Percentiles rank a stretch among this genome's conserved stretches.
Evolutionary conservation across 2,113 vertebrate genomes (phyloP).

Genomic region (Heloderma charlesbogerti): DNA sequence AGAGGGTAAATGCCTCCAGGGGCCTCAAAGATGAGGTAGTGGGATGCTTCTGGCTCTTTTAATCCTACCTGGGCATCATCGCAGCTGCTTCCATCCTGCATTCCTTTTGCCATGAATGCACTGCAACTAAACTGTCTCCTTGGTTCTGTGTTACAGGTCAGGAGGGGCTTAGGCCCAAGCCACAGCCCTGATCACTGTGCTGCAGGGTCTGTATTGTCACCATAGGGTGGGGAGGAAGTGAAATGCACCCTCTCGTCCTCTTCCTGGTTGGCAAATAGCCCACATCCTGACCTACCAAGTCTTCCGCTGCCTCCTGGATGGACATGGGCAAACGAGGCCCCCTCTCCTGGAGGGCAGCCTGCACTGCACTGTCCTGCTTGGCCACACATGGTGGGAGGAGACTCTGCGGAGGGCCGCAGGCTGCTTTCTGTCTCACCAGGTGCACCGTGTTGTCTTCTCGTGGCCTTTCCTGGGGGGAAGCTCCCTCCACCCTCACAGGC

Average conservation of each 20-base stretch:
- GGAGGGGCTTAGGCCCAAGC: slow-evolving; percentile 38
- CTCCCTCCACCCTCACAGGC: background rate
- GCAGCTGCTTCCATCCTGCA: background rate
- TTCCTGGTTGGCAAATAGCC: slow-evolving; percentile 13
- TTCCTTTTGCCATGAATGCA: background rate
- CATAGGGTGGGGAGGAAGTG: slow-evolving; percentile 22
- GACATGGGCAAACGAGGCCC: background rate
- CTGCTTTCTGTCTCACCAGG: background rate
- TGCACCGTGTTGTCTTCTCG: background rate
- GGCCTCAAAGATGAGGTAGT: background rate
- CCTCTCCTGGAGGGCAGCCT: background rate
- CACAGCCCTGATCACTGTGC: slow-evolving; percentile 23
- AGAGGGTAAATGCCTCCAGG: background rate
- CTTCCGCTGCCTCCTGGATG: slow-evolving; percentile 23
- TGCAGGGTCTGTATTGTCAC: slow-evolving; percentile 28
- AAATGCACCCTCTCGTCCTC: background rate
- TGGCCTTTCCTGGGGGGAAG: background rate
- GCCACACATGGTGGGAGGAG: slow-evolving; percentile 2
- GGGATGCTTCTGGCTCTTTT: slow-evolving; percentile 22
- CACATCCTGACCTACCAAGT: slow-evolving; percentile 13
- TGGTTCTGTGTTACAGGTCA: slow-evolving; percentile 42
- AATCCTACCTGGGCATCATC: background rate
- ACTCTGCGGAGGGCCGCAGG: background rate
- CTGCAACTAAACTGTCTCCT: slow-evolving; percentile 15
- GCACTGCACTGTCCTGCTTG: background rate